Percentiles rank a stretch among this genome's conserved stretches.
phyloP scores from a whole-genome alignment of 2,888 invertebrate species.

The Pherbina coryleti region DNA sequence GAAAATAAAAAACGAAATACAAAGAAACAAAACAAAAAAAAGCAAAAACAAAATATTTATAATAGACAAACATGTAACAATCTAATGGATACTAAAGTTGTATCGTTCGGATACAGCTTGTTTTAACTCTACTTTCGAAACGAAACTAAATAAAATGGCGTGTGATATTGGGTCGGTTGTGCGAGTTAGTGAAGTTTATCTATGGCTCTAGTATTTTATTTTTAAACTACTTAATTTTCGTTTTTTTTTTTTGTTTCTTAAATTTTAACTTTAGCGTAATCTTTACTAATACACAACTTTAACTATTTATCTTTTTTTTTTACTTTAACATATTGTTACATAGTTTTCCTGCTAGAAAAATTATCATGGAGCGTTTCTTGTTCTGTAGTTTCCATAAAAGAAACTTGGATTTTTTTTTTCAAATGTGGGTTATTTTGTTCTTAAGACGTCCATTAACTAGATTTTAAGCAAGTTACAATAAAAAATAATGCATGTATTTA shows the following conservation, averaged over 20 bases:
- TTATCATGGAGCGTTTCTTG: neutral
- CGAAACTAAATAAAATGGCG: constrained; percentile 50
- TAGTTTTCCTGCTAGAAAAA: neutral
- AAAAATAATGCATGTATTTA: neutral
- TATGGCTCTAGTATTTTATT: neutral
- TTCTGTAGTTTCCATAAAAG: neutral
- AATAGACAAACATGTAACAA: constrained; percentile 48
- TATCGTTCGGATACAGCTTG: constrained; percentile 2
- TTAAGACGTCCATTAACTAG: constrained; percentile 13
- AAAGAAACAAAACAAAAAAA: neutral
- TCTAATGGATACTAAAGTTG: constrained; percentile 1
- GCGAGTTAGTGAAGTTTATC: constrained; percentile 51
- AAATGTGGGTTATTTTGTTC: neutral
- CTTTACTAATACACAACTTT: neutral
- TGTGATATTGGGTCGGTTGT: constrained; percentile 67
- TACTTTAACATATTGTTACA: too few species aligned
- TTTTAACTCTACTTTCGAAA: constrained; percentile 29
- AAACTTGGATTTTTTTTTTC: neutral
- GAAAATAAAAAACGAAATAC: constrained; percentile 8
- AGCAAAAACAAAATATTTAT: neutral
- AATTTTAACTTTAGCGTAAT: neutral
- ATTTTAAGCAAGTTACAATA: neutral
- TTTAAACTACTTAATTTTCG: neutral
- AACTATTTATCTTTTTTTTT: too few species aligned
- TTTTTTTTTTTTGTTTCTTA: neutral